Evolutionary conservation across 2,797 vertebrate genomes (phyloP).

Genomic region (Rhynchonycteris naso): DNA sequence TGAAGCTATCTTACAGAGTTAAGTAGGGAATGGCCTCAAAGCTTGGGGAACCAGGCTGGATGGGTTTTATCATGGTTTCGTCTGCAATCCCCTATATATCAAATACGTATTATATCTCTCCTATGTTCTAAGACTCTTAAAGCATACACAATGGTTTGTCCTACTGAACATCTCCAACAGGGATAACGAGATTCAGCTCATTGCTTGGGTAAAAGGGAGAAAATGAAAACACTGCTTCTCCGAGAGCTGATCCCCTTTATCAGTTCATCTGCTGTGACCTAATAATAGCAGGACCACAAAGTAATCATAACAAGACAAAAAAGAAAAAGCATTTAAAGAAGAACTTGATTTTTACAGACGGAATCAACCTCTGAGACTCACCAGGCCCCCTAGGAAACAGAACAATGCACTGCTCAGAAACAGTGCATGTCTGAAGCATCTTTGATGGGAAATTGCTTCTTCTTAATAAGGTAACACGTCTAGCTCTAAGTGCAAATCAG

Average conservation of each 20-base stretch:
- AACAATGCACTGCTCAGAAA: neutral
- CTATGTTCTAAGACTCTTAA: neutral
- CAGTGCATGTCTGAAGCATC: constrained; percentile 15
- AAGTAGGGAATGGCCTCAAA: neutral
- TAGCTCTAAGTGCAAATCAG: constrained; percentile 51
- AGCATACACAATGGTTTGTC: neutral
- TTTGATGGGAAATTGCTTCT: constrained; percentile 49
- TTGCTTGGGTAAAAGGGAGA: neutral
- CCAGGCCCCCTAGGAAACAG: neutral
- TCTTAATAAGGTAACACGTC: constrained; percentile 59
- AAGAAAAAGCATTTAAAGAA: neutral
- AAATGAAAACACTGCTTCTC: constrained; percentile 18
- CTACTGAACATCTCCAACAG: neutral
- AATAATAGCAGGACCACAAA: constrained; percentile 35
- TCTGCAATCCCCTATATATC: neutral
- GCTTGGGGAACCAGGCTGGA: neutral
- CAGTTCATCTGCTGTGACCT: constrained; percentile 51
- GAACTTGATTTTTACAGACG: neutral
- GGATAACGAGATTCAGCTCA: neutral
- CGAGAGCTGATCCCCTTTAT: constrained; percentile 14
- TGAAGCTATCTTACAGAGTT: neutral
- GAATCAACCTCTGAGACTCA: constrained; percentile 15
- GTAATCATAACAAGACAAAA: constrained; percentile 8
- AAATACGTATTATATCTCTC: neutral
- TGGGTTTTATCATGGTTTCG: neutral